Evolutionary conservation across 2,797 vertebrate genomes (phyloP).

Genomic region (Falco cherrug): DNA sequence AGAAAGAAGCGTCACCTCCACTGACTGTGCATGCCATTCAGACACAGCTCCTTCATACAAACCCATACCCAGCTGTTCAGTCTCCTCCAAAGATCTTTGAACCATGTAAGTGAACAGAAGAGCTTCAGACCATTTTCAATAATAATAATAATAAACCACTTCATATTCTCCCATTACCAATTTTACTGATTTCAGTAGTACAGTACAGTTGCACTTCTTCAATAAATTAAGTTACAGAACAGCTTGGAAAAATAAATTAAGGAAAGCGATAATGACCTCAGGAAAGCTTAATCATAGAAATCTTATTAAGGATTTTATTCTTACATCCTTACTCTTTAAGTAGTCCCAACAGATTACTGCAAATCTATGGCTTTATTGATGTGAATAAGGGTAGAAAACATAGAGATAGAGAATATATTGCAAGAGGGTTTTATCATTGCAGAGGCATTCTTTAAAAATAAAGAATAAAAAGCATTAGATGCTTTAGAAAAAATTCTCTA

Average conservation of each 20-base stretch:
- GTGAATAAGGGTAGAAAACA: neutral
- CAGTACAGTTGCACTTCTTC: too few species aligned
- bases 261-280: neutral
- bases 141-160: too few species aligned
- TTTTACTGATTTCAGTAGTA: too few species aligned
- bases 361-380: neutral
- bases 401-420: neutral
- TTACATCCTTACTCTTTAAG: neutral
- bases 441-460: neutral
- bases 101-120: too few species aligned
- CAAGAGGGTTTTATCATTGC: neutral
- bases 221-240: too few species aligned
- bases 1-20: accelerated
- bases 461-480: neutral
- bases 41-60: too few species aligned
- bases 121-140: too few species aligned
- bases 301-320: neutral
- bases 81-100: too few species aligned
- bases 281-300: neutral
- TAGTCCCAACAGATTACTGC: neutral
- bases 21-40: too few species aligned
- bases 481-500: neutral
- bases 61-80: too few species aligned
- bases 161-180: too few species aligned
- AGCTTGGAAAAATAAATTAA: too few species aligned